phyloP scores from a whole-genome alignment of 2,797 vertebrate genomes.

The Oryzias sinensis region DNA sequence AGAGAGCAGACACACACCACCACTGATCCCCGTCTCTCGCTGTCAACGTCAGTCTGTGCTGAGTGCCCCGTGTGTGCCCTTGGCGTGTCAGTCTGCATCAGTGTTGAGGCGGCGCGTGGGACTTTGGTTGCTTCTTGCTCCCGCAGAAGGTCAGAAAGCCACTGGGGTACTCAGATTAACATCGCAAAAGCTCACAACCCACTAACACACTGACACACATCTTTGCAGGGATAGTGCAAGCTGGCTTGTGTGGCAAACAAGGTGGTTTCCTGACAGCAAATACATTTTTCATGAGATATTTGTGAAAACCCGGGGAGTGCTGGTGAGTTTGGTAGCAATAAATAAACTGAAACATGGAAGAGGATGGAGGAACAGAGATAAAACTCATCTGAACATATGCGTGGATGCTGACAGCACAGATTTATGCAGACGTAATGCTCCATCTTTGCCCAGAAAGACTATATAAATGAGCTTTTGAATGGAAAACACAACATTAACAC shows the following conservation, averaged over 20 bases:
- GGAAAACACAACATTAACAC: too few relatives aligned
- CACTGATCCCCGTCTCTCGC: slow-evolving; percentile 18
- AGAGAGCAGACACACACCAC: slow-evolving; percentile 4
- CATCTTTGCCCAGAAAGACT: too few relatives aligned
- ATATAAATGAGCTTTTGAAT: too few relatives aligned
- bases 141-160: slow-evolving; percentile 32
- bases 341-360: slow-evolving; percentile 18
- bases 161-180: slow-evolving; percentile 18
- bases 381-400: too few relatives aligned
- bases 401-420: too few relatives aligned
- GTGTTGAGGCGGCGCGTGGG: slow-evolving; percentile 6
- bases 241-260: too few relatives aligned
- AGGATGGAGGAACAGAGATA: too few relatives aligned
- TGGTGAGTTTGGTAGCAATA: slow-evolving; percentile 13
- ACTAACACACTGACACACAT: slow-evolving; percentile 57
- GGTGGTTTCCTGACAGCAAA: slow-evolving; percentile 5
- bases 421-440: too few relatives aligned
- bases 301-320: neutral
- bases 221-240: neutral
- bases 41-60: slow-evolving; percentile 24
- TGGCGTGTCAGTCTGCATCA: slow-evolving; percentile 29
- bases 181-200: slow-evolving; percentile 28
- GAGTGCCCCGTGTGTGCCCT: slow-evolving; percentile 41
- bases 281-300: slow-evolving; percentile 25
- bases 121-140: slow-evolving; percentile 11